Evolutionary conservation across 2,888 invertebrate species (phyloP), one percentile per base, ranked within the genome.

Genomic region (Helicoverpa assulta): DNA sequence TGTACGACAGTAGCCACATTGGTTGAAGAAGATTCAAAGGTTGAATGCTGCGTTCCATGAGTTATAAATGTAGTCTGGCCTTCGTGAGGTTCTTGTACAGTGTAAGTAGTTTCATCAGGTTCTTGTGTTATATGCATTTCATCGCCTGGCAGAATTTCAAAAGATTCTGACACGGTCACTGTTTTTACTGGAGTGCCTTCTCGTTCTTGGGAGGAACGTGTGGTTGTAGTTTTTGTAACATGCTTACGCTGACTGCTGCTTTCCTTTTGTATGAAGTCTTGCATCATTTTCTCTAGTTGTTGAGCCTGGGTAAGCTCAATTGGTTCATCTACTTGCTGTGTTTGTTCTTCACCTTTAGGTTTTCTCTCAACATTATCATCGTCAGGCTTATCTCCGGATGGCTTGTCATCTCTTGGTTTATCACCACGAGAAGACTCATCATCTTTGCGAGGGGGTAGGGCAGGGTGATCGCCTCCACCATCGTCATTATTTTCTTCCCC

Each of bases 1-100:
- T 98, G 97, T 0, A 98, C 97, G 1, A 98, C 97, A 12, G 98
- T 97, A 54, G 97, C 88, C 50, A 90, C 83, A 59, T 94, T 93
- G 8, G 92, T 85, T 5, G 88, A 87, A 10, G 89, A 86, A 14
- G 86, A 81, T 81, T 90, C 88, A 37, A 86, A 83, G 7, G 85
- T 87, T 5, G 92, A 89, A 53, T 88, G 87, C 29, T 89, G 86
- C 7, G 85, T 74, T 33, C 91, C 92, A 60, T 89, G 87, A 54
- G 84, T 80, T 19, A 81, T 72, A 1, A 82, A 73, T 7, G 82
- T 80, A n/a, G 75, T 74, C 33, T 80, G 80, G 14, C 82, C 85
- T 16, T 91, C 90, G 47, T 84, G 79, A 7, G 92, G 91, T 79
- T 91, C 91, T 70, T 91, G 88, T 2, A 90, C 86, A 18, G 82